Percentiles rank a stretch among this genome's conserved stretches.
Conservation (phyloP, 2,888 invertebrate species). For the Leptinotarsa peninsularis region DNA sequence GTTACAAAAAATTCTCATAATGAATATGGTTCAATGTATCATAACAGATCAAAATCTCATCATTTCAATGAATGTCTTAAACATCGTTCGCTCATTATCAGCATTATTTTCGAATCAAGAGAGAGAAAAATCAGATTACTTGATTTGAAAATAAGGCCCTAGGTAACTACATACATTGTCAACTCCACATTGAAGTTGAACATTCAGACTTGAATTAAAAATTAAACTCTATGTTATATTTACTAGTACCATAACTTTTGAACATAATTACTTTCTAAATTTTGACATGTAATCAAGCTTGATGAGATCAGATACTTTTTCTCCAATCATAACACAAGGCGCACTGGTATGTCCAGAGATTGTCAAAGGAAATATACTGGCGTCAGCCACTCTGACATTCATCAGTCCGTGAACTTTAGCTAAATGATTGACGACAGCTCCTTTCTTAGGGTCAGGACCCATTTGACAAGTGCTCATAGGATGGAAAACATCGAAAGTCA, state of each 20-base stretch:
- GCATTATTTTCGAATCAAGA: too few relatives aligned
- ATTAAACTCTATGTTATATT: too few relatives aligned
- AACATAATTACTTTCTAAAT: not conserved
- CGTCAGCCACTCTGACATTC: slow-evolving; percentile 73
- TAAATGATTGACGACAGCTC: slow-evolving; percentile 73
- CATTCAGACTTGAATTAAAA: too few relatives aligned
- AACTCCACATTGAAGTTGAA: too few relatives aligned
- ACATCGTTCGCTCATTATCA: too few relatives aligned
- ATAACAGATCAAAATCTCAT: too few relatives aligned
- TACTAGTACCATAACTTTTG: not conserved
- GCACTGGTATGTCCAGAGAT: slow-evolving; percentile 77
- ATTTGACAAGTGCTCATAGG: slow-evolving; percentile 77
- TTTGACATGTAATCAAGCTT: slow-evolving; percentile 20
- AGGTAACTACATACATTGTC: too few relatives aligned
- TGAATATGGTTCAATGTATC: too few relatives aligned
- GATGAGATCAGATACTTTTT: slow-evolving; percentile 72
- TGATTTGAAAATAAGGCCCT: too few relatives aligned
- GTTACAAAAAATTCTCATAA: too few relatives aligned
- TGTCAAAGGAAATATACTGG: slow-evolving; percentile 74
- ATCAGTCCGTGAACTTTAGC: slow-evolving; percentile 72
- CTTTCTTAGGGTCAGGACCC: slow-evolving; percentile 72
- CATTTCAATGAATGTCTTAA: too few relatives aligned
- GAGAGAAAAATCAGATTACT: too few relatives aligned
- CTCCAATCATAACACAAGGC: slow-evolving; percentile 77
- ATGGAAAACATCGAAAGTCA: slow-evolving; percentile 66